A percentile compares a stretch with the other conserved stretches of the same genome.
phyloP scores from a whole-genome alignment of 2,888 invertebrate species.

The Mythimna loreyi region DNA sequence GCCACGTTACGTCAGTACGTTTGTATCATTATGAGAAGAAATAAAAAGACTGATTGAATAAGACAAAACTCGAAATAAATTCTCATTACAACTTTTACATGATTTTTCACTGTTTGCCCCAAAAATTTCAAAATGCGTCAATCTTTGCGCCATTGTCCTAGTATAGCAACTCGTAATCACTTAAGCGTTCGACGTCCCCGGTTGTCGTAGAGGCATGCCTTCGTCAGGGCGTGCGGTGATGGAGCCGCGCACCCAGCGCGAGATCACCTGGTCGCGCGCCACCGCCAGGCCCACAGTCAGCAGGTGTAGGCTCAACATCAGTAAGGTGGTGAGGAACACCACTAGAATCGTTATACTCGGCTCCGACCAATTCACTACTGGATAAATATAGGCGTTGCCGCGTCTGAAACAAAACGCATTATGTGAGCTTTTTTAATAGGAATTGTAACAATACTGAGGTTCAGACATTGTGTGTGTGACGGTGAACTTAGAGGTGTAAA shows the following conservation, averaged over 20 bases:
- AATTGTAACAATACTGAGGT: neutral
- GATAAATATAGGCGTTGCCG: slow-evolving; percentile 93
- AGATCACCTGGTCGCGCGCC: slow-evolving; percentile 80
- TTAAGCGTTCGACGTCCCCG: slow-evolving; percentile 45
- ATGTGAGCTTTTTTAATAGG: neutral
- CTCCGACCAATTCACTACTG: slow-evolving; percentile 94
- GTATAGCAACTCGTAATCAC: neutral
- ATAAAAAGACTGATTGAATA: neutral
- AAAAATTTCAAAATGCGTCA: neutral
- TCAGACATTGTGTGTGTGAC: neutral
- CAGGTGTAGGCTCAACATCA: slow-evolving; percentile 92
- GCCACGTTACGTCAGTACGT: neutral
- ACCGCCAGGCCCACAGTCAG: slow-evolving; percentile 90
- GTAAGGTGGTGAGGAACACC: slow-evolving; percentile 91
- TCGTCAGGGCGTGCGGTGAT: slow-evolving; percentile 71
- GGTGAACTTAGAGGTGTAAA: neutral
- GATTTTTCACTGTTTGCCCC: neutral
- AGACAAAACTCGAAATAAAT: slow-evolving; percentile 7
- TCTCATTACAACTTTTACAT: neutral
- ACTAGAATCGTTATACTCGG: slow-evolving; percentile 92
- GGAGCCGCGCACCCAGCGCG: slow-evolving; percentile 68
- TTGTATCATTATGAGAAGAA: slow-evolving; percentile 1
- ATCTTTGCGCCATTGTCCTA: neutral
- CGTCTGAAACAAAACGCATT: slow-evolving; percentile 82
- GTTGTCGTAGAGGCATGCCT: slow-evolving; percentile 73